These are phyloP conservation scores for Papilio helenus DNA, from an alignment of 1,140 invertebrate species.

Conservation along the genomic window DNA sequence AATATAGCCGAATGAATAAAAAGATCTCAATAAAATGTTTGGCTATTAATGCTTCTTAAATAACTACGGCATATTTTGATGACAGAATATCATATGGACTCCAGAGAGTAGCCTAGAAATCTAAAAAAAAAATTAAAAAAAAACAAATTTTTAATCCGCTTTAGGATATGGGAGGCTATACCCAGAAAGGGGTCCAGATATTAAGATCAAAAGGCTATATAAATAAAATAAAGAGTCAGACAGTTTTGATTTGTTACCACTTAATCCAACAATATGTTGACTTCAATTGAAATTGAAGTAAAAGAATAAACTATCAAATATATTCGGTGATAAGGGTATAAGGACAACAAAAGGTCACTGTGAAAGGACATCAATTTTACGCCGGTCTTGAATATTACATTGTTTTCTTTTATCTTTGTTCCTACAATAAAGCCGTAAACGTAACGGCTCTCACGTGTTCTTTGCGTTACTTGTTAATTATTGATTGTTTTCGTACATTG, in stretches of 20 bases:
- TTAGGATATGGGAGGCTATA: too few species aligned
- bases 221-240: too few species aligned
- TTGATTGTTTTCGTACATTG: neutral
- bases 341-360: conserved; percentile 3
- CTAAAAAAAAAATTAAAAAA: too few species aligned
- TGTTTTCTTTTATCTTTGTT: conserved; percentile 7
- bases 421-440: conserved; percentile 1
- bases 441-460: neutral
- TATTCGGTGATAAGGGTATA: neutral
- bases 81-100: neutral
- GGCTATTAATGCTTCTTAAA: neutral
- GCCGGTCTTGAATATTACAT: conserved; percentile 1
- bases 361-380: conserved; percentile 8
- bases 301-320: conserved; percentile 7
- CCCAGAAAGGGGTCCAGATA: too few species aligned
- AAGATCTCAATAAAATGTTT: neutral
- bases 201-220: too few species aligned
- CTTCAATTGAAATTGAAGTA: neutral
- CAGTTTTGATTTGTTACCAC: too few species aligned
- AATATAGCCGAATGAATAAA: neutral
- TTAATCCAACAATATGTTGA: too few species aligned
- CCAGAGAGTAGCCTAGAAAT: neutral
- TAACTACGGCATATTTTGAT: neutral
- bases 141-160: too few species aligned
- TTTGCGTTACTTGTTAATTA: neutral